phyloP scores from a whole-genome alignment of 2,888 invertebrate species.

The Papilio elwesi region DNA sequence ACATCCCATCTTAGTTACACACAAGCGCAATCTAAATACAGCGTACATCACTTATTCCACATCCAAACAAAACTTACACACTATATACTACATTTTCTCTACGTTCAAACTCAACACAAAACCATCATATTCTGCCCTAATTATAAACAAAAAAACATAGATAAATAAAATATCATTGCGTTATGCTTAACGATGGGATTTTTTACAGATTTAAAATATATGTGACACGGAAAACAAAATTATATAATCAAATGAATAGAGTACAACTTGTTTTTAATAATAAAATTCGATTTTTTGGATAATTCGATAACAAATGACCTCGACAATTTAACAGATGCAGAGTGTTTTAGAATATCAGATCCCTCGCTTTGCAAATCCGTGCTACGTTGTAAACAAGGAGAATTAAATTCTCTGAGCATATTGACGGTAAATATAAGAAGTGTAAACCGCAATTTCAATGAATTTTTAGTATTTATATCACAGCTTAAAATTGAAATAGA shows the following conservation, averaged over 20 bases:
- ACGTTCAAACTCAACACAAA: background rate
- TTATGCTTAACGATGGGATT: background rate
- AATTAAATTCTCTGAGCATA: background rate
- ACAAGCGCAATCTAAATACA: background rate
- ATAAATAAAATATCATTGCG: background rate
- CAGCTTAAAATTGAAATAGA: background rate
- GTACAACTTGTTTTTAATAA: background rate
- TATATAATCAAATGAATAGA: background rate
- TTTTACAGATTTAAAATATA: background rate
- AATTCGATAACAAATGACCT: background rate
- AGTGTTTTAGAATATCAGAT: slow-evolving; percentile 1
- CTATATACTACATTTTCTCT: background rate
- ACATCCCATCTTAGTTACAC: background rate
- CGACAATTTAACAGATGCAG: background rate
- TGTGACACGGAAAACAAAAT: background rate
- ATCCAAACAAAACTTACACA: background rate
- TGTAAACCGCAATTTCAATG: background rate
- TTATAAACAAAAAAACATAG: background rate
- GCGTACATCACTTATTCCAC: background rate
- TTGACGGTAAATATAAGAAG: slow-evolving; percentile 9
- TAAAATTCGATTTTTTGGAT: background rate
- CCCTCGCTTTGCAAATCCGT: background rate
- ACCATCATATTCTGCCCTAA: background rate
- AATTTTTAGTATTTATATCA: background rate
- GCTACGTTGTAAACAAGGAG: too few relatives aligned